phyloP scores from a whole-genome alignment of 1,140 invertebrate genomes.

The Himalopsyche phryganea region DNA sequence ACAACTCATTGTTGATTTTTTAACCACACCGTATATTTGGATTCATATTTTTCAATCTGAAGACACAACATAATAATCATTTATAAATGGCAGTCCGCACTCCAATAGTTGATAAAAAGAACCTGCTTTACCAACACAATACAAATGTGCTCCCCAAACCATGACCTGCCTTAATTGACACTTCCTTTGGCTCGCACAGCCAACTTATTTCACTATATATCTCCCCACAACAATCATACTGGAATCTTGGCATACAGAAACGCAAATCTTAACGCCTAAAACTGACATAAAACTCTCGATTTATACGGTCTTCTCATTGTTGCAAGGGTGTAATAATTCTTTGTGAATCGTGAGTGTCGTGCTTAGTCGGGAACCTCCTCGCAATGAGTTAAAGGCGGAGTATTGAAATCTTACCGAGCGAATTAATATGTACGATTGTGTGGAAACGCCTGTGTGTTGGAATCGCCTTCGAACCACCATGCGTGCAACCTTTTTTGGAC shows the following conservation, averaged over 20 bases:
- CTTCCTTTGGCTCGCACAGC: constrained; percentile 23
- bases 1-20: no score
- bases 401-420: constrained; percentile 2
- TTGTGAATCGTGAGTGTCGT: no score
- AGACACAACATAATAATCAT: no score
- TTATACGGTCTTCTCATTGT: no score
- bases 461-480: neutral
- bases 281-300: neutral
- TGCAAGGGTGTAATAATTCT: no score
- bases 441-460: neutral
- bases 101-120: no score
- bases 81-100: no score
- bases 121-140: no score
- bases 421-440: constrained; percentile 2
- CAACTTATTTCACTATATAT: constrained; percentile 19
- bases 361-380: neutral
- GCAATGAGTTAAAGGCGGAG: constrained; percentile 1
- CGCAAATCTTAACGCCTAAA: neutral
- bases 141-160: constrained; percentile 17
- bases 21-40: no score
- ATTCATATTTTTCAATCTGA: no score
- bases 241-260: constrained; percentile 3
- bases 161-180: constrained; percentile 28
- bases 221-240: constrained; percentile 12
- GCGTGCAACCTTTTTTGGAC: constrained; percentile 1